Percentiles rank a stretch among this genome's conserved stretches.
Evolutionary conservation across 2,797 vertebrate species (phyloP).

Genomic region (Tokudaia tokunoshimensis): DNA sequence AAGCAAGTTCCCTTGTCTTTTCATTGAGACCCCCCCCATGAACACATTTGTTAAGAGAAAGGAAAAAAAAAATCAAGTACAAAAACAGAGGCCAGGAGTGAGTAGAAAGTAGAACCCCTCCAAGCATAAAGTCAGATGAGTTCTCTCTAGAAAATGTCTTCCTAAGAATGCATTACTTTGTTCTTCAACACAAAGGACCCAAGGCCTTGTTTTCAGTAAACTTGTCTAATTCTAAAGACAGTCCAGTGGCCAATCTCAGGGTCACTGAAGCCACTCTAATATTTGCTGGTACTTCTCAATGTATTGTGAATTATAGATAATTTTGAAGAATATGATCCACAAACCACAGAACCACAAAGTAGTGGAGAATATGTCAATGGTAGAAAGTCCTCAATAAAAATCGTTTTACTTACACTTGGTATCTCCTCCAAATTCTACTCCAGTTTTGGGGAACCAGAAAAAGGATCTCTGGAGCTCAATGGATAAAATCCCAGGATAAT

Average conservation of each 20-base stretch:
- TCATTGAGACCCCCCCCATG: neutral
- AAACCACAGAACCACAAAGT: slow-evolving; percentile 55
- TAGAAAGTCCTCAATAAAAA: slow-evolving; percentile 60
- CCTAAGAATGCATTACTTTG: slow-evolving; percentile 4
- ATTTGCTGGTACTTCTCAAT: slow-evolving; percentile 50
- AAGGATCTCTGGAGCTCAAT: neutral
- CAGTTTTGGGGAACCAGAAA: slow-evolving; percentile 1
- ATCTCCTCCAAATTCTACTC: slow-evolving; percentile 50
- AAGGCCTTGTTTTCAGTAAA: slow-evolving; percentile 46
- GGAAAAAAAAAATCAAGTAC: slow-evolving; percentile 38
- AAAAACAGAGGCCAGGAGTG: slow-evolving; percentile 8
- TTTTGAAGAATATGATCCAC: slow-evolving; percentile 56
- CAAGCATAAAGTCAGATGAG: slow-evolving; percentile 27
- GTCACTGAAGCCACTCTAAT: slow-evolving; percentile 37
- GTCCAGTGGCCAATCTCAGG: slow-evolving; percentile 56
- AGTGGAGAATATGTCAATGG: slow-evolving; percentile 19
- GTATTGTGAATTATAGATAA: slow-evolving; percentile 44
- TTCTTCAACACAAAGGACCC: slow-evolving; percentile 32
- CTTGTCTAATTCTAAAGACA: neutral
- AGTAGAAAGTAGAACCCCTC: neutral
- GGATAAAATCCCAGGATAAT: slow-evolving; percentile 19
- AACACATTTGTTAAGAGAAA: slow-evolving; percentile 30
- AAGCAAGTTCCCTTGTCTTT: slow-evolving; percentile 34
- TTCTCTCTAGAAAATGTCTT: slow-evolving; percentile 41
- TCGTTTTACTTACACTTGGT: slow-evolving; percentile 31